A percentile compares a stretch with the other conserved stretches of the same genome.
These are phyloP conservation scores for Parapristionchus giblindavisi DNA, from an alignment of 2,888 invertebrate species.

Conservation along the genomic window DNA sequence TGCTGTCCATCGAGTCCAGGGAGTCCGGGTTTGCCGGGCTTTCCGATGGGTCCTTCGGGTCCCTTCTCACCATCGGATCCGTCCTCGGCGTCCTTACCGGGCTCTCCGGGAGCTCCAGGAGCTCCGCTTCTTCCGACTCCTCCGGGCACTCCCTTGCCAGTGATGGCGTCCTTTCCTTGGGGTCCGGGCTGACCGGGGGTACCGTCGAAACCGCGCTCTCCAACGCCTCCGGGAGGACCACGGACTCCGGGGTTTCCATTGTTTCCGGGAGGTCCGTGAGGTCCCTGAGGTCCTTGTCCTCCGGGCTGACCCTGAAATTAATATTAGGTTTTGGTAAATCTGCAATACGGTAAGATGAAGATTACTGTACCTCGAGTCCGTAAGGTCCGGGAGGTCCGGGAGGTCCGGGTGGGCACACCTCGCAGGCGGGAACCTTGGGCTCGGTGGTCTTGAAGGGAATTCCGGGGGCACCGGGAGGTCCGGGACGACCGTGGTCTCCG, in stretches of 20 bases:
- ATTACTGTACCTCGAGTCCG: conserved; percentile 10
- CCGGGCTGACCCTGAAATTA: conserved; percentile 26
- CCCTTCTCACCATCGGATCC: conserved; percentile 4
- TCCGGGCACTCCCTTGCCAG: conserved; percentile 47
- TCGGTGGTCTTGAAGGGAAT: conserved; percentile 35
- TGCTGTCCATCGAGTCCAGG: conserved; percentile 25
- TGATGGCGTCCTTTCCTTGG: conserved; percentile 42
- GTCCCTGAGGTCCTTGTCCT: conserved; percentile 14
- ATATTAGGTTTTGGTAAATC: not conserved
- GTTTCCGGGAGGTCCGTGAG: conserved; percentile 28
- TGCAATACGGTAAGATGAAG: not conserved
- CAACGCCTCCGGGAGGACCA: conserved; percentile 41
- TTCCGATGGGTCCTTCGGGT: conserved; percentile 6
- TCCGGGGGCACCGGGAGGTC: conserved; percentile 51
- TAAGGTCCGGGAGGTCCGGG: conserved; percentile 20
- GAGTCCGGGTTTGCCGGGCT: conserved; percentile 32
- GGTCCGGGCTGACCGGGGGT: conserved; percentile 47
- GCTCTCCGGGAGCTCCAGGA: conserved; percentile 47
- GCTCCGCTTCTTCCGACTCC: conserved; percentile 45
- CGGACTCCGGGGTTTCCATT: conserved; percentile 12
- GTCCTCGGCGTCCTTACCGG: conserved; percentile 39
- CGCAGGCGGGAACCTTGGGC: conserved; percentile 25
- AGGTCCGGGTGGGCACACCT: conserved; percentile 33
- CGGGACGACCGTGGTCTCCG: conserved; percentile 48
- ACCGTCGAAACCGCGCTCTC: conserved; percentile 48